phyloP scores from a whole-genome alignment of 2,797 vertebrate genomes.

The Tragelaphus oryx region DNA sequence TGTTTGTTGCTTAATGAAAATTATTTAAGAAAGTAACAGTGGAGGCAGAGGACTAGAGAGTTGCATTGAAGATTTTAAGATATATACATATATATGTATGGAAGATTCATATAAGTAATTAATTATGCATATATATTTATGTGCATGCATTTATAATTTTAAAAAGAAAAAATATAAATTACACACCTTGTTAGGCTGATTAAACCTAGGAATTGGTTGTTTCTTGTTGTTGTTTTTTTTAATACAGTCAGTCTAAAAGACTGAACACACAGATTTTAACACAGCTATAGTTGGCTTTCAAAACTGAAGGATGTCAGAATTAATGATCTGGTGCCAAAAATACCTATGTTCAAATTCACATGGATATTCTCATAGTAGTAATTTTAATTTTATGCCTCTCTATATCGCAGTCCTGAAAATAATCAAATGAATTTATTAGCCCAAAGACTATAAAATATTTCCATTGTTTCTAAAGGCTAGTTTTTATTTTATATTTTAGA shows the following conservation, averaged over 20 bases:
- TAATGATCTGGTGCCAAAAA: slow-evolving; percentile 25
- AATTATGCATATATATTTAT: neutral
- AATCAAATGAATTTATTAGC: neutral
- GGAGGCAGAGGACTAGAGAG: neutral
- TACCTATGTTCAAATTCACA: neutral
- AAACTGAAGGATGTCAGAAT: slow-evolving; percentile 7
- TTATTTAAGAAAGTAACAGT: slow-evolving; percentile 52
- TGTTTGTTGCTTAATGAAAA: slow-evolving; percentile 72
- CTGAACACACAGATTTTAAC: slow-evolving; percentile 2
- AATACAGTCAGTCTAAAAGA: neutral
- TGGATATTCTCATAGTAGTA: neutral
- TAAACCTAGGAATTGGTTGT: neutral
- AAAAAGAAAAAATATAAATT: neutral
- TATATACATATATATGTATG: neutral
- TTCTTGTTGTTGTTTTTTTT: neutral
- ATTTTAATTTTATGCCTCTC: slow-evolving; percentile 33
- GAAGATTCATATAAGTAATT: neutral
- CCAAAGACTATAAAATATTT: neutral
- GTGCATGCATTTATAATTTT: neutral
- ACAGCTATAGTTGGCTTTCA: neutral
- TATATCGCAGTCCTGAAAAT: neutral
- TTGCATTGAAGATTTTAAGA: neutral
- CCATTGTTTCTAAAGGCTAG: slow-evolving; percentile 15
- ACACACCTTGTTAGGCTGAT: neutral
- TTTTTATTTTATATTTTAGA: slow-evolving; percentile 6